These are phyloP conservation scores for Anoura caudifer DNA, from an alignment of 2,113 vertebrate species.

Conservation along the genomic window DNA sequence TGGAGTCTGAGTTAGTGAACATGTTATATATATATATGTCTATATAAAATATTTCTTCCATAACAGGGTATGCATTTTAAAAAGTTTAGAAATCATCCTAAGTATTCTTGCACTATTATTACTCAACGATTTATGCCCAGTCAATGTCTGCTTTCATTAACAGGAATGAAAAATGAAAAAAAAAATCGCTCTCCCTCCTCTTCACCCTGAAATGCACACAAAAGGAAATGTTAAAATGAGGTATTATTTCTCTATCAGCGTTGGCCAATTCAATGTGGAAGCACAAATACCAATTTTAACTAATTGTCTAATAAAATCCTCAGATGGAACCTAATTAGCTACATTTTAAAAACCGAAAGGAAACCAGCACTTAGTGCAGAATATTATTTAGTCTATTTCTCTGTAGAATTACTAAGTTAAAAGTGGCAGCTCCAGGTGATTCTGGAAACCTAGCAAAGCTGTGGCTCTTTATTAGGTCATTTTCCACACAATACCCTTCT, in stretches of 20 bases:
- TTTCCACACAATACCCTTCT: background rate
- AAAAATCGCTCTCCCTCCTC: background rate
- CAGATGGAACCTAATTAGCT: background rate
- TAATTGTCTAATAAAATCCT: background rate
- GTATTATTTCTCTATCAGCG: background rate
- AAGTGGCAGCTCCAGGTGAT: background rate
- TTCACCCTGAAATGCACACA: background rate
- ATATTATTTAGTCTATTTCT: background rate
- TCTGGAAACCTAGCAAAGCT: background rate
- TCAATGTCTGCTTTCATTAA: background rate
- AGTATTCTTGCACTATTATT: background rate
- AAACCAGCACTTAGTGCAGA: background rate
- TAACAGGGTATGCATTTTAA: background rate
- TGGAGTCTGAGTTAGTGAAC: background rate
- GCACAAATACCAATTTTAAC: background rate
- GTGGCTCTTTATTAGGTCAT: background rate
- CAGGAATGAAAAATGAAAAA: background rate
- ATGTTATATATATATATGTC: background rate
- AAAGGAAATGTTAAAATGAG: background rate
- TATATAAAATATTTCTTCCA: background rate
- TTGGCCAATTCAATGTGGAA: background rate
- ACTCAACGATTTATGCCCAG: background rate
- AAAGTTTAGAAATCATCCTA: background rate
- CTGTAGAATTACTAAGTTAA: background rate
- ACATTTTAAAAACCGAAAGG: background rate